Conservation (phyloP, 2,113 vertebrate genomes). For the Scalopus aquaticus region DNA sequence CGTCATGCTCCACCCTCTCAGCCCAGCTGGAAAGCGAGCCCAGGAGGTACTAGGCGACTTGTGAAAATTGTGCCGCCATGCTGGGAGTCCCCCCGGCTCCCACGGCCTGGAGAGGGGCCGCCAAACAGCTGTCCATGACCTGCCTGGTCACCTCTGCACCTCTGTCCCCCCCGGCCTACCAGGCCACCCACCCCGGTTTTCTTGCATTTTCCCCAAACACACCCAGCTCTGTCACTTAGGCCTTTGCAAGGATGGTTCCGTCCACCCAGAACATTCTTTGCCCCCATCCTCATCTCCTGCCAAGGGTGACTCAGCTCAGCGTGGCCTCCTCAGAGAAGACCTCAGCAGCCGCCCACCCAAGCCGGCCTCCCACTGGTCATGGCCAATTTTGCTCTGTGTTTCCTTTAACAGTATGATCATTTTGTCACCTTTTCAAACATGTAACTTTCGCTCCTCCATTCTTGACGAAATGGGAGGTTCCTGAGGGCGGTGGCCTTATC, state of each 20-base stretch:
- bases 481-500: accelerated
- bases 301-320: background rate
- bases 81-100: background rate
- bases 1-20: background rate
- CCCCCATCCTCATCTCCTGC: accelerated
- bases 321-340: background rate
- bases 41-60: background rate
- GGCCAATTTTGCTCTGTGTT: background rate
- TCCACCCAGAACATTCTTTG: background rate
- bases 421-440: background rate
- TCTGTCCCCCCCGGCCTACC: background rate
- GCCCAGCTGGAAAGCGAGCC: background rate
- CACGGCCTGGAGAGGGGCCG: background rate
- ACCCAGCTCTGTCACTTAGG: background rate
- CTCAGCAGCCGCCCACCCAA: background rate
- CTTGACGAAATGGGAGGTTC: no score
- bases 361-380: accelerated
- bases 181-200: background rate
- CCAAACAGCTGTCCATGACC: background rate
- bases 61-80: background rate
- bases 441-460: background rate
- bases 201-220: background rate
- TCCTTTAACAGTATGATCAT: background rate
- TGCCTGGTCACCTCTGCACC: background rate
- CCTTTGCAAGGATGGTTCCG: background rate